Evolutionary conservation across 2,888 invertebrate genomes (phyloP), one percentile per base, ranked within the genome.

Genomic region (Campaea margaritaria): DNA sequence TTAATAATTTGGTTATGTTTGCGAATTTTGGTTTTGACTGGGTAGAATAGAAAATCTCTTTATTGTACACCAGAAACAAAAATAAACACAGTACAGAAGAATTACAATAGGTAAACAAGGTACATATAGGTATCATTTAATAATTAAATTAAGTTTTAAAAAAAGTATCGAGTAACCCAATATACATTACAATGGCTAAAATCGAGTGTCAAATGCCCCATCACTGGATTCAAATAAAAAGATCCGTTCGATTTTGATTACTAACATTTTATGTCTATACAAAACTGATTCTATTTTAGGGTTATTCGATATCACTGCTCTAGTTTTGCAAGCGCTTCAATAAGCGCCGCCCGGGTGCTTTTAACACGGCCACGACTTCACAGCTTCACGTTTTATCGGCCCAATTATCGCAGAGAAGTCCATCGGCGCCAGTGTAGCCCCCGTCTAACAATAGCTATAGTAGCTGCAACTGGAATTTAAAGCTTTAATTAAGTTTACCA

Each of bases 401-500:
- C 71, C 76, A 77, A 77, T 79, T 78, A 79, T 77, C 72, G 66
- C 71, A 54, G 68, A 68, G 61, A 58, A 70, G 73, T 72, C 70
- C 68, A 46, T 57, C 67, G 70, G 65, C 74, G 68, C 73, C 72
- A 75, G 72, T 75, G 72, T 73, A 58, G 73, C 68, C 67, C 58
- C 69, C 61, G 67, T 65, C 67, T 67, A 70, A 78, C 75, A 77
- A 79, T 75, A 75, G 67, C 61, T 64, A 63, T 68, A 64, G 67
- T 63, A 68, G 71, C 67, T 57, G 58, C 68, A 72, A 70, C 68
- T 74, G 62, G 66, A 73, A 76, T 78, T 76, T 72, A 76, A 76
- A 68, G 69, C 72, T 75, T 76, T 76, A 81, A 81, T 78, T 79
- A 78, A 76, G 70, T 78, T 77, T 65, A 72, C 65, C 63, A 69